Percentiles rank a stretch among this genome's conserved stretches.
phyloP scores from a whole-genome alignment of 2,797 vertebrate genomes.

The Xyrichtys novacula region DNA sequence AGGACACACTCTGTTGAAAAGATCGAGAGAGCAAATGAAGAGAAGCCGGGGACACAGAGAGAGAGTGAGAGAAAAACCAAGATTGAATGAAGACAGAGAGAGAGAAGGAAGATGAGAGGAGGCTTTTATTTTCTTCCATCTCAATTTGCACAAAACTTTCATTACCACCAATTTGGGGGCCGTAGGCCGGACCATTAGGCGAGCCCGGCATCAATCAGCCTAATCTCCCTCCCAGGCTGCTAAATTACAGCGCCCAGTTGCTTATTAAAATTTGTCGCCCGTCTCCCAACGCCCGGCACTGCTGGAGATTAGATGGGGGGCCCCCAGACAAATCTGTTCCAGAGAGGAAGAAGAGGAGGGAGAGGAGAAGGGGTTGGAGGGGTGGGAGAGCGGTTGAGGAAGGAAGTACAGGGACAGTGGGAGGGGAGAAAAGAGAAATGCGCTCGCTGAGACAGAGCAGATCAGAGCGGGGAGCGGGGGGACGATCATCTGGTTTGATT shows the following conservation, averaged over 20 bases:
- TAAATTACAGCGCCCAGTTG: conserved; percentile 82
- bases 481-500: conserved; percentile 79
- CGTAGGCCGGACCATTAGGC: conserved; percentile 85
- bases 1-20: conserved; percentile 50
- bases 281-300: conserved; percentile 75
- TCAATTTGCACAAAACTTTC: conserved; percentile 91
- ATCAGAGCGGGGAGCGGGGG: conserved; percentile 58
- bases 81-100: conserved; percentile 62
- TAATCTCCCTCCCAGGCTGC: conserved; percentile 85
- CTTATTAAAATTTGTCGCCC: conserved; percentile 86
- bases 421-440: conserved; percentile 52
- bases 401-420: conserved; percentile 63
- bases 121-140: conserved; percentile 72
- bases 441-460: conserved; percentile 57
- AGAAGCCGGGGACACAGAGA: conserved; percentile 35
- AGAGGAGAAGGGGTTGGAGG: neutral
- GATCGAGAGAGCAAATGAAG: conserved; percentile 35
- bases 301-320: conserved; percentile 78
- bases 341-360: conserved; percentile 45
- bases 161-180: conserved; percentile 86
- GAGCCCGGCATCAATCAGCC: conserved; percentile 84
- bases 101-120: conserved; percentile 59
- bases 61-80: conserved; percentile 20
- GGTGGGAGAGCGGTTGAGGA: conserved; percentile 9
- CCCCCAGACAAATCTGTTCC: conserved; percentile 79